Base-by-base conservation (phyloP, 1,140 invertebrate species). In the Eupeodes corollae region DNA sequence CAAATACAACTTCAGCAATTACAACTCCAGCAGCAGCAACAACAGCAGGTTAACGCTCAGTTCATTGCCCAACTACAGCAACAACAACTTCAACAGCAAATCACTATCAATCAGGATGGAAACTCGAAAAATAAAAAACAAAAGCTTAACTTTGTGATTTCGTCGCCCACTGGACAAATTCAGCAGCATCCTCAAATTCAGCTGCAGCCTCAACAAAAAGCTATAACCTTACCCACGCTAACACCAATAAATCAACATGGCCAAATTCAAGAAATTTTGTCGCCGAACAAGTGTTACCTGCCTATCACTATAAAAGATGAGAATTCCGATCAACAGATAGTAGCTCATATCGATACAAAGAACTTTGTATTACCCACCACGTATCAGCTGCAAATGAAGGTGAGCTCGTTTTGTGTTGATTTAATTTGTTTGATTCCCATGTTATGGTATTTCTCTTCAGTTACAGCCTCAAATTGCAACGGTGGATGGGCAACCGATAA, bases 301-400 rank as follows among this genome's bases (percentile, higher is more conserved):
- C 65, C 65, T 10, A 64, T 68, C 6, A 68, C 65, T 0, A 64
- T 68, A 35, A 59, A 66, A 5, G 64, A 68, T 49, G 64, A 63
- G 31, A 66, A 64, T 42, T 60, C 62, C 1, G 62, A 68, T 47
- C 65, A 67, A 42, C 64, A 68, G 49, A 64, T 68, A 44, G 61
- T 68, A 3, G 65, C 65, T 1, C 65, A 68, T 13, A 67, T 68
- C 37, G 65, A 68, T 47, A 62, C 64, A 10, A 68, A 68, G 40
- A 68, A 67, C 38, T 49, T 68, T 16, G 49, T 68, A 12, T 50
- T 68, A 39, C 65, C 65, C 14, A 64, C 64, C 18, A 67, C 65
- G 13, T 68, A 68, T 56, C 63, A 67, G 40, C 54, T 68, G 31
- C 65, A 68, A 53, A 68, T 68, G 65, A 67, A 67, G 48, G 56